Evolutionary conservation across 2,113 vertebrate genomes (phyloP).

Genomic region (Alligator mississippiensis): DNA sequence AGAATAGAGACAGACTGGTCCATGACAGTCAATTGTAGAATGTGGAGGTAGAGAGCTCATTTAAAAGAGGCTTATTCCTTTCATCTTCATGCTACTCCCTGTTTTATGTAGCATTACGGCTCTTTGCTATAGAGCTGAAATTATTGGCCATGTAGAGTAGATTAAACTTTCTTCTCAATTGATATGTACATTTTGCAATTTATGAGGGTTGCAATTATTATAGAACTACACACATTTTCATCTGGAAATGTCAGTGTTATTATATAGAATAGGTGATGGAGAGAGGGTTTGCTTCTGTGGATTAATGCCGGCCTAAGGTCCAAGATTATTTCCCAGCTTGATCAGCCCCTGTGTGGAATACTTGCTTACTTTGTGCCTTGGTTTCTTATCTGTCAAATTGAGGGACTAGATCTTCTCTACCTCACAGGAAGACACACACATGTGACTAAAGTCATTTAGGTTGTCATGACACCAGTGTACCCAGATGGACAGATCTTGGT

Average conservation of each 20-base stretch:
- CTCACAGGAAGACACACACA: not conserved
- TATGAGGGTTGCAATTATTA: not conserved
- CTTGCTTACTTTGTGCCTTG: not conserved
- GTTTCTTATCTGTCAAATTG: not conserved
- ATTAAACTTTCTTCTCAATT: not conserved
- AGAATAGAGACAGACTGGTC: not conserved
- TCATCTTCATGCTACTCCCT: not conserved
- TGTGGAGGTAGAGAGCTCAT: not conserved
- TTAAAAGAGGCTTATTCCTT: not conserved
- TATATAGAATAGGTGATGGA: not conserved
- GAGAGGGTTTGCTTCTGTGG: not conserved
- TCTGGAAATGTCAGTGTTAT: not conserved
- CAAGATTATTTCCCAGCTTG: not conserved
- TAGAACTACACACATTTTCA: not conserved
- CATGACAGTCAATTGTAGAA: not conserved
- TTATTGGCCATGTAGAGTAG: not conserved
- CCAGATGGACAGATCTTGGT: not conserved
- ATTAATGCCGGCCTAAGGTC: not conserved
- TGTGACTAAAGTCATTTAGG: not conserved
- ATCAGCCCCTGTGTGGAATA: not conserved
- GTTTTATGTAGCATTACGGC: not conserved
- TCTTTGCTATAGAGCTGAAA: not conserved
- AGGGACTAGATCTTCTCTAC: not conserved
- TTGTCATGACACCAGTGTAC: not conserved
- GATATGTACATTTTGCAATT: not conserved